A percentile compares a stretch with the other conserved stretches of the same genome.
These are phyloP conservation scores for Trichonephila inaurata DNA, from an alignment of 1,140 invertebrate genomes.

Conservation along the genomic window DNA sequence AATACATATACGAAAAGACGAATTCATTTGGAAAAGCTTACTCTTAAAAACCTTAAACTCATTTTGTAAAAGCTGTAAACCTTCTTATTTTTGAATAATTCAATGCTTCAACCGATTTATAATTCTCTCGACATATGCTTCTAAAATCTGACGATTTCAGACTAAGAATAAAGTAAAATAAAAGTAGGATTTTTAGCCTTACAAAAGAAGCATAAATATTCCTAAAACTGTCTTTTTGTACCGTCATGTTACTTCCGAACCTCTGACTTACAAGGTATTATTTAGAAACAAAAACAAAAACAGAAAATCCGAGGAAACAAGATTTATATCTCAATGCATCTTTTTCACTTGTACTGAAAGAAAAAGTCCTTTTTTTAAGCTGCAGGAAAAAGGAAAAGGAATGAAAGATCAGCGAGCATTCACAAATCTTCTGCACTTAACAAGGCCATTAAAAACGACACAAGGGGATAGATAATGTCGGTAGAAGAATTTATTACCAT, in stretches of 20 bases:
- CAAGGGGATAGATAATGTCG: background rate
- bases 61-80: too few relatives aligned
- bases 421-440: constrained; percentile 62
- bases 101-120: too few relatives aligned
- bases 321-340: constrained; percentile 55
- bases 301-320: background rate
- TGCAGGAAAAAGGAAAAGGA: background rate
- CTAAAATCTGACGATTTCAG: background rate
- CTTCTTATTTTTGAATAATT: too few relatives aligned
- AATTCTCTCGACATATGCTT: background rate
- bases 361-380: constrained; percentile 15
- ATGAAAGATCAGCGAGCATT: constrained; percentile 27
- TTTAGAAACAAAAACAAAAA: constrained; percentile 36
- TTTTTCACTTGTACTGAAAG: constrained; percentile 31
- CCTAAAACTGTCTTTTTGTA: constrained; percentile 7
- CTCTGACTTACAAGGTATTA: constrained; percentile 44
- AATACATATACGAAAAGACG: too few relatives aligned
- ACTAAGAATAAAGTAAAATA: background rate
- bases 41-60: too few relatives aligned
- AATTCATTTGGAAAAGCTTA: too few relatives aligned
- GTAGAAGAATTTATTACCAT: constrained; percentile 43
- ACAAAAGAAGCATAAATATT: background rate
- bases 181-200: background rate
- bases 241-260: background rate
- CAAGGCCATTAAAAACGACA: constrained; percentile 54